A percentile compares a stretch with the other conserved stretches of the same genome.
Evolutionary conservation across 2,113 vertebrate genomes (phyloP).

Genomic region (Pelodiscus sinensis): DNA sequence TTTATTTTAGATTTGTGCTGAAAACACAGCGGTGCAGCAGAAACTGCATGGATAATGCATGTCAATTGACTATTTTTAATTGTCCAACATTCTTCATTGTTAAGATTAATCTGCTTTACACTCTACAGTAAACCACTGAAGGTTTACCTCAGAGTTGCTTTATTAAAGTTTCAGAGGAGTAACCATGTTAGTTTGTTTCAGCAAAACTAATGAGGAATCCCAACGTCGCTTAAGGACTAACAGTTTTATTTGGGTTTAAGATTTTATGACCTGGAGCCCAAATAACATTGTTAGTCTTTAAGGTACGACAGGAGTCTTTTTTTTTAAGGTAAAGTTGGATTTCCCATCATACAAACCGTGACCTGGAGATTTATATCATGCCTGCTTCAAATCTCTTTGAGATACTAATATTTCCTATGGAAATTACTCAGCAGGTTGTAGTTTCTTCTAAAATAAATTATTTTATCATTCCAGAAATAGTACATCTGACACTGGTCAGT

Average conservation of each 20-base stretch:
- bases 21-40: neutral
- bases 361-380: neutral
- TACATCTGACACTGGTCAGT: neutral
- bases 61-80: neutral
- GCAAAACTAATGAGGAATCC: too few relatives aligned
- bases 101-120: neutral
- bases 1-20: neutral
- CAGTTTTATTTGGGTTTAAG: too few relatives aligned
- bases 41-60: neutral
- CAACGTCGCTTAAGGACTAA: too few relatives aligned
- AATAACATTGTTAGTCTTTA: too few relatives aligned
- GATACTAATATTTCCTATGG: neutral
- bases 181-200: too few relatives aligned
- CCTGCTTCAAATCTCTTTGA: neutral
- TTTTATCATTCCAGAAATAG: neutral
- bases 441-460: neutral
- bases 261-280: too few relatives aligned
- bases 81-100: neutral
- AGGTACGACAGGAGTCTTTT: too few relatives aligned
- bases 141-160: fast-evolving
- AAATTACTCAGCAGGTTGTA: neutral
- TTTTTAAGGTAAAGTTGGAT: neutral
- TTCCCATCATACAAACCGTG: neutral
- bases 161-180: too few relatives aligned
- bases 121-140: neutral